Conservation (phyloP, 2,888 invertebrate genomes). For the Drosophila nr. fundita region DNA sequence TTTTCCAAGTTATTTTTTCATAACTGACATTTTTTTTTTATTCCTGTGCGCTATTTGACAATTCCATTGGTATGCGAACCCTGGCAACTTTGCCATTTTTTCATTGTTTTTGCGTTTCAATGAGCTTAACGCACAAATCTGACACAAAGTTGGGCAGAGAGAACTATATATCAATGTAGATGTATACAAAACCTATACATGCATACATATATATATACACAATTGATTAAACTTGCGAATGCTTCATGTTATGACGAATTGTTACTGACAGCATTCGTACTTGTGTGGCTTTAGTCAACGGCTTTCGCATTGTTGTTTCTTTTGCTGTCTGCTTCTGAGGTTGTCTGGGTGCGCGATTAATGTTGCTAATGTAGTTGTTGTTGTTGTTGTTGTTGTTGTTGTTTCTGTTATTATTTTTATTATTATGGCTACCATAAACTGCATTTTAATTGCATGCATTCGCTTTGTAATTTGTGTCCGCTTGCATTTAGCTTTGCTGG, state of each 20-base stretch:
- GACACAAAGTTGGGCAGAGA: slow-evolving; percentile 29
- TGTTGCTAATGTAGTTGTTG: slow-evolving; percentile 18
- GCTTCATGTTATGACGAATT: slow-evolving; percentile 53
- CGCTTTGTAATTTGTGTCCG: slow-evolving; percentile 51
- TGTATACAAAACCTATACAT: neutral
- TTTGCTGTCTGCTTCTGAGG: slow-evolving; percentile 29
- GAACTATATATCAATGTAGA: slow-evolving; percentile 13
- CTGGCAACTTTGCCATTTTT: slow-evolving; percentile 26
- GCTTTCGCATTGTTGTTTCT: slow-evolving; percentile 15
- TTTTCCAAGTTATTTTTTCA: neutral
- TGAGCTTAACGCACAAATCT: slow-evolving; percentile 66
- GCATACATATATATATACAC: slow-evolving; percentile 2
- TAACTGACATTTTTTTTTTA: slow-evolving; percentile 17
- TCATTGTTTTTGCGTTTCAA: slow-evolving; percentile 43
- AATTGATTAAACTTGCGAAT: slow-evolving; percentile 25
- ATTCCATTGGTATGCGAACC: slow-evolving; percentile 33
- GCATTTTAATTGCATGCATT: slow-evolving; percentile 74
- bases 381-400: slow-evolving; percentile 21
- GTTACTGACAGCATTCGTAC: slow-evolving; percentile 46
- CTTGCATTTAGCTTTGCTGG: slow-evolving; percentile 17
- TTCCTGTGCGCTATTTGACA: slow-evolving; percentile 41
- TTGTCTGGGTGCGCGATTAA: slow-evolving; percentile 41
- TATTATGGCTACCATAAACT: slow-evolving; percentile 53
- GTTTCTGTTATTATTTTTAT: slow-evolving; percentile 29
- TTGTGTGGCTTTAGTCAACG: slow-evolving; percentile 31